Base-by-base conservation (phyloP, 2,888 invertebrate genomes). In the Eupelmus urozonus region DNA sequence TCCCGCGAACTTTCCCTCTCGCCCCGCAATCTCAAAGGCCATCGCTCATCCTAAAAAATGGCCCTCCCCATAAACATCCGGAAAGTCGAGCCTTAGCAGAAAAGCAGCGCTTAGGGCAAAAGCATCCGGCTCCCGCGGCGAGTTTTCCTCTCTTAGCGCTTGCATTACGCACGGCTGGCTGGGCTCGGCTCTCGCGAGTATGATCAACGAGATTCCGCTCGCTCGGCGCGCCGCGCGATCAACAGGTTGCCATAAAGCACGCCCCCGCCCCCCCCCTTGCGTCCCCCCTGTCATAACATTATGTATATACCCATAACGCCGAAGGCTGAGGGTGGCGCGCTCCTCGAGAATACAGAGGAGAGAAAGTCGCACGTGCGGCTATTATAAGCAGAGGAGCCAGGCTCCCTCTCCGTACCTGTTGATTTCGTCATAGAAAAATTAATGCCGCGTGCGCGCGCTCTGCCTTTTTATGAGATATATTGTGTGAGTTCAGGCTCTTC, bases 201-300 rank as follows among this genome's bases (percentile, higher is more conserved):
- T 74, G 77, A 79, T 72, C 66, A 72, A 76, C 76, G 72, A 67
- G 63, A 74, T 69, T 55, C 55, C 18, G 34, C 49, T 9, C 59
- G 20, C n/a, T 5, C 59, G 16, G 34, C 51, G 23, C n/a, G 25
- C 62, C 60, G 34, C 42, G 65, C 57, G 65, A 81, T 81, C 81
- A 81, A 80, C 81, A 81, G 80, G 80, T 81, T 80, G 80, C 80
- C 67, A 80, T 79, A 76, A 80, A 70, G 59, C 76, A 62, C 20
- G 51, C 27, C 63, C 40, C n/a, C 34, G 25, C 40, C 20, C 51
- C 25, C 51, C 45, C 55, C 45, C 25, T 29, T 25, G 34, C 18
- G 34, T 45, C 29, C 18, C 51, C 65, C 40, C 71, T 63, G 72
- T 80, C 80, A 78, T 80, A 80, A 80, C 57, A 78, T 80, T 72